Conservation (phyloP, 2,797 vertebrate species). For the Lagocephalus sceleratus region DNA sequence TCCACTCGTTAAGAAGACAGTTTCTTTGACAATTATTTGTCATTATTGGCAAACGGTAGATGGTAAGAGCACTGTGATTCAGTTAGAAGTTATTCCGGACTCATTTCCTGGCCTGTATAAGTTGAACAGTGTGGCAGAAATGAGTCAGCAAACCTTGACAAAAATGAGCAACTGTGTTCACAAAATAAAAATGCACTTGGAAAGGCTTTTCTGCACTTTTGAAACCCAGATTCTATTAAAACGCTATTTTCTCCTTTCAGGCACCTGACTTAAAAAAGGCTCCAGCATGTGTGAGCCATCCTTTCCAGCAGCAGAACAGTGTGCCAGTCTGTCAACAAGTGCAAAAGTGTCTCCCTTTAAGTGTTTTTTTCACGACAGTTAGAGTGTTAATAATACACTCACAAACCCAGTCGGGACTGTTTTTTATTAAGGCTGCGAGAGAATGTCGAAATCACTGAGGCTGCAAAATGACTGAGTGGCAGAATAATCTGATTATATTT, state of each 20-base stretch:
- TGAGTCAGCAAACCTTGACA: constrained; percentile 40
- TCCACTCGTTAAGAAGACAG: constrained; percentile 56
- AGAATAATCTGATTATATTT: constrained; percentile 28
- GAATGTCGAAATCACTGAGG: constrained; percentile 15
- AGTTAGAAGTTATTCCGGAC: constrained; percentile 57
- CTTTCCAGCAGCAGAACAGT: constrained; percentile 1
- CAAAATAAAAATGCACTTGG: constrained; percentile 5
- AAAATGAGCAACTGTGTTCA: constrained; percentile 33
- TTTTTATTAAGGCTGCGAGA: constrained; percentile 12
- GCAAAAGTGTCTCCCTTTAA: constrained; percentile 14
- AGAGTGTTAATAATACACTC: constrained; percentile 19
- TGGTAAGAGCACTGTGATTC: constrained; percentile 50
- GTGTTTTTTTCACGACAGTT: constrained; percentile 11
- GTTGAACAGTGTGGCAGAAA: constrained; percentile 28
- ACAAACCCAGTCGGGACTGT: background rate
- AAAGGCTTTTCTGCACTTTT: constrained; percentile 23
- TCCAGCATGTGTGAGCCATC: too few species aligned
- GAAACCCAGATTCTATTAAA: background rate
- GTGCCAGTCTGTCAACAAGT: constrained; percentile 18
- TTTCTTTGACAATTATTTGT: constrained; percentile 67
- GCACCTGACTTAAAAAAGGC: too few species aligned
- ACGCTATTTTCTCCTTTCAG: background rate
- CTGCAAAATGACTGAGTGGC: constrained; percentile 15
- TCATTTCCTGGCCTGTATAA: constrained; percentile 34
- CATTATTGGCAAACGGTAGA: constrained; percentile 55